Conservation (phyloP, 2,113 vertebrate species). For the Fregata magnificens region DNA sequence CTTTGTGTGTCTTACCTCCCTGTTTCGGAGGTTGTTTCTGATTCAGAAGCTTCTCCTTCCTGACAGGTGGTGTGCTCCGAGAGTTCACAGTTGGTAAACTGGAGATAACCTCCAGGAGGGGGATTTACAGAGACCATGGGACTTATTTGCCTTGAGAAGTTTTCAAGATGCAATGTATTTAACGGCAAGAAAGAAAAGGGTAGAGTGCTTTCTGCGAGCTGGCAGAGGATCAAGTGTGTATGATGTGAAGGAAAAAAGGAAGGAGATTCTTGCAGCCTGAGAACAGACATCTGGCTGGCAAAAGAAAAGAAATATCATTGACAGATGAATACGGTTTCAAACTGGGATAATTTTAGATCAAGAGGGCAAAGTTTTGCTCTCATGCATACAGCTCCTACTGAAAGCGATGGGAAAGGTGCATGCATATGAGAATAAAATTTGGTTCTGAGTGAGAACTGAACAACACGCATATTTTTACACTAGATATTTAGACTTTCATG, state of each 20-base stretch:
- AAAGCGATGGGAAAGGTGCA: constrained; percentile 16
- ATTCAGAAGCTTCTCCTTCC: constrained; percentile 59
- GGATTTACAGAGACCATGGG: neutral
- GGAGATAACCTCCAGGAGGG: constrained; percentile 20
- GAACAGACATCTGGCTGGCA: constrained; percentile 61
- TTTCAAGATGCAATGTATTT: constrained; percentile 6
- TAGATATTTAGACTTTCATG: neutral
- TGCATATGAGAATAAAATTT: neutral
- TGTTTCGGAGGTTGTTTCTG: constrained; percentile 30
- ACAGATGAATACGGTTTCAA: constrained; percentile 39
- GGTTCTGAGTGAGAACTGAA: constrained; percentile 15
- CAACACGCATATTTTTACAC: neutral
- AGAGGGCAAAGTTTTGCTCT: constrained; percentile 41
- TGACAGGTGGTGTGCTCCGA: constrained; percentile 40
- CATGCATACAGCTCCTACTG: neutral
- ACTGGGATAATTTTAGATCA: constrained; percentile 55
- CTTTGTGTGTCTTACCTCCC: constrained; percentile 44
- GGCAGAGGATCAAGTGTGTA: constrained; percentile 48
- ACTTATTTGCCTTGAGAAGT: constrained; percentile 27
- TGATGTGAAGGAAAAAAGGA: constrained; percentile 53
- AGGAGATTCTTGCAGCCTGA: constrained; percentile 42
- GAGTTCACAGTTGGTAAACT: constrained; percentile 18
- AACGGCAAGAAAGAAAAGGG: neutral
- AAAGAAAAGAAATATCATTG: constrained; percentile 28
- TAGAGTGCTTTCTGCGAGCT: constrained; percentile 5